Evolutionary conservation across 1,140 invertebrate genomes (phyloP), one percentile per base, ranked within the genome.

Genomic region (Leptoteleia sp.): DNA sequence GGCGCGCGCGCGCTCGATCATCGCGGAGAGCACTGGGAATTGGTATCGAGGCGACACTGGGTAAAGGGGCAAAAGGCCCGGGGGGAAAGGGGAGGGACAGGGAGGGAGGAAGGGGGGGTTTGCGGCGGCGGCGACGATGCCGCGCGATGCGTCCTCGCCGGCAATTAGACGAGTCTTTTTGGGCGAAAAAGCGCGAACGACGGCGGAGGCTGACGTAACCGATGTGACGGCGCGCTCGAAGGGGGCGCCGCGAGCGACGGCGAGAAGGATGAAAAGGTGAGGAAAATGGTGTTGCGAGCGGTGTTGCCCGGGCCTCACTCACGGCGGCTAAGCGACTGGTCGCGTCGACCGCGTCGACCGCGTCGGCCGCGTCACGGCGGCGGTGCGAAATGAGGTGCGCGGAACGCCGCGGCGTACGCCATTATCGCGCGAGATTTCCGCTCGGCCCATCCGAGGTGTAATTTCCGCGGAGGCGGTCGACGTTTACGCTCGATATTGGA

Each of bases 341-440:
- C 29, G 50, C 2, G 54, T 57, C 54, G 25, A 27, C 13, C 12
- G 37, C 19, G 37, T 12, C 37, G n/a, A n/a, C n/a, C 29, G 50
- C 2, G 54, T 57, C 54, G 25, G 38, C 13, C 12, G 37, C 19
- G 37, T 12, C 37, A 12, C 52, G 37, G 22, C 37, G 52, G 19
- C 52, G 52, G 22, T 55, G 54, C 54, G 54, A 57, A 31, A 43
- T 43, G 47, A 61, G 78, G 76, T 77, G 82, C 67, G 80, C 72
- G 81, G 79, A 83, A 82, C 31, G 27, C 45, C 45, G 45, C 45
- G 45, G 13, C 45, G 45, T 31, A 48, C 84, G 84, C 85, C 84
- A 85, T 86, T 83, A 84, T 82, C 78, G 82, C 78, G 77, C 40
- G 43, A 83, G 81, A 84, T 82, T 85, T 84, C 80, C 80, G 81